Conservation (phyloP, 2,113 vertebrate species). For the Diphyllodes magnificus region DNA sequence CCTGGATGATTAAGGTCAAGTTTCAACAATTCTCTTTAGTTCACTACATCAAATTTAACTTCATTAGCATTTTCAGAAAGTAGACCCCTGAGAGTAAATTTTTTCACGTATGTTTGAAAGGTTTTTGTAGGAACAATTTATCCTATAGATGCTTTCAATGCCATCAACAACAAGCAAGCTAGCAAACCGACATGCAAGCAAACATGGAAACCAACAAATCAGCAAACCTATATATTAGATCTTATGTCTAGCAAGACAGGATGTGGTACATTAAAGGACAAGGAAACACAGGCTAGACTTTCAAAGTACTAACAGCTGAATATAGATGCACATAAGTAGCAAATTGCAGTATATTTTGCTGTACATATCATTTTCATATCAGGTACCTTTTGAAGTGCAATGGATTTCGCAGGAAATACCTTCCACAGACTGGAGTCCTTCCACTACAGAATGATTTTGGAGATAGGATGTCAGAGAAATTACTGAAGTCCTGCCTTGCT, state of each 20-base stretch:
- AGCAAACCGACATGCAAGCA: neutral
- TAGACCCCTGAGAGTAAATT: neutral
- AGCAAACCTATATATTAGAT: neutral
- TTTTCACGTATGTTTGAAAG: neutral
- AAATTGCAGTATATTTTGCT: neutral
- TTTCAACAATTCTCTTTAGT: neutral
- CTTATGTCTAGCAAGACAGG: neutral
- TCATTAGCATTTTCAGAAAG: neutral
- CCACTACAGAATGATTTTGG: neutral
- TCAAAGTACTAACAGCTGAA: neutral
- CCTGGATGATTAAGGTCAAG: conserved; percentile 23
- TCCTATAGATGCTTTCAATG: neutral
- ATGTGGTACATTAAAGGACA: neutral
- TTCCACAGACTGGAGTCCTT: neutral
- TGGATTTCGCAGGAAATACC: neutral
- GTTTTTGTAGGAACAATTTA: neutral
- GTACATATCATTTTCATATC: neutral
- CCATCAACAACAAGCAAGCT: neutral
- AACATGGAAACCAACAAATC: neutral
- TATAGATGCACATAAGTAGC: neutral
- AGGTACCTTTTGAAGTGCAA: neutral
- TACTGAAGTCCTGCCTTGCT: neutral
- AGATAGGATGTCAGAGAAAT: neutral
- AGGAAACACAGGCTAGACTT: neutral
- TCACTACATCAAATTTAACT: neutral